Percentiles rank a stretch among this genome's conserved stretches.
Evolutionary conservation across 2,888 invertebrate genomes (phyloP).

Genomic region (Dasypolia templi): DNA sequence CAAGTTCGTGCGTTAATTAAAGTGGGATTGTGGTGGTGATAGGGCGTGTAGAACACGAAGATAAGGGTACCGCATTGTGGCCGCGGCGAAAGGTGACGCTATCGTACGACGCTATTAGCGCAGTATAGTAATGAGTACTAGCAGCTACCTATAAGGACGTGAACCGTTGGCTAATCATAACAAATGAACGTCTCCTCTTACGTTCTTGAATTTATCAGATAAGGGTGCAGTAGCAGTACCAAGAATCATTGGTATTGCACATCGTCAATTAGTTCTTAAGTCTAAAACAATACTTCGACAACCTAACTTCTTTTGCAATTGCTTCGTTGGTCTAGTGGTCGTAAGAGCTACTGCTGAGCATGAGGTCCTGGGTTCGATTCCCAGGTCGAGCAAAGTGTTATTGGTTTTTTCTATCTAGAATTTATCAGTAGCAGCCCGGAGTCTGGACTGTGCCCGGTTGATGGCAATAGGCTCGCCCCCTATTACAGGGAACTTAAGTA

Average conservation of each 20-base stretch:
- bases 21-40: slow-evolving; percentile 59
- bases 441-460: too few species aligned
- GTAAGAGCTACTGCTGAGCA: too few species aligned
- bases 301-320: too few species aligned
- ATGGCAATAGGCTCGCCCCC: too few species aligned
- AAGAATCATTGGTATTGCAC: slow-evolving; percentile 3
- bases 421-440: too few species aligned
- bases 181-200: slow-evolving; percentile 50
- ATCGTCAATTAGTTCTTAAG: slow-evolving; percentile 3
- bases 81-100: slow-evolving; percentile 63
- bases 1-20: slow-evolving; percentile 63
- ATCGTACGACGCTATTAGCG: slow-evolving; percentile 59
- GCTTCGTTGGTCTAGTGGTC: too few species aligned
- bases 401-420: too few species aligned
- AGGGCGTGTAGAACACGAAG: slow-evolving; percentile 48
- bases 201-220: slow-evolving; percentile 30
- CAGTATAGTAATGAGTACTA: slow-evolving; percentile 38
- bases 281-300: too few species aligned
- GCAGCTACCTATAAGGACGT: slow-evolving; percentile 40
- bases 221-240: slow-evolving; percentile 12
- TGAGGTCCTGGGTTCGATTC: too few species aligned
- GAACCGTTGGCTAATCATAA: slow-evolving; percentile 46
- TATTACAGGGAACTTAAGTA: too few species aligned
- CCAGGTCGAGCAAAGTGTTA: too few species aligned
- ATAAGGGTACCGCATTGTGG: slow-evolving; percentile 58